A percentile compares a stretch with the other conserved stretches of the same genome.
phyloP scores from a whole-genome alignment of 2,113 vertebrate genomes.

The Symphodus melops region DNA sequence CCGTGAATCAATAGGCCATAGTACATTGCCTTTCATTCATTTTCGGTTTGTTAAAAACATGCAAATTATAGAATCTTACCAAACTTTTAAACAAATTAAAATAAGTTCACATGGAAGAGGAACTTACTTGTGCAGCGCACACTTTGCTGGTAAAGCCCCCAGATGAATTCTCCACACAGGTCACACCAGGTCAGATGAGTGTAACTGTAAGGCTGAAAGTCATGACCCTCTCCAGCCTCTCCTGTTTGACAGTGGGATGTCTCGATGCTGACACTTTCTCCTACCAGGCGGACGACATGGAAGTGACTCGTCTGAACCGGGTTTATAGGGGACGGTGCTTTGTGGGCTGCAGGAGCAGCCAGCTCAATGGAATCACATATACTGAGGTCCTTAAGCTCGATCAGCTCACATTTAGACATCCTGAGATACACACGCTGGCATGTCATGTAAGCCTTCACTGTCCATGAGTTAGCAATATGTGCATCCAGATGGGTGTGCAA shows the following conservation, averaged over 20 bases:
- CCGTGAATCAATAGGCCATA: no score
- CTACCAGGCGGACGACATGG: slow-evolving; percentile 75
- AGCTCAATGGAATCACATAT: slow-evolving; percentile 81
- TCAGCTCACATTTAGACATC: slow-evolving; percentile 85
- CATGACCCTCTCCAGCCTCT: slow-evolving; percentile 83
- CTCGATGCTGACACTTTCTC: slow-evolving; percentile 75
- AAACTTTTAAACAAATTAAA: slow-evolving; percentile 4
- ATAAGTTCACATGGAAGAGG: not conserved
- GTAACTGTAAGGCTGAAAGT: slow-evolving; percentile 88
- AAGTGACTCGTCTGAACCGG: slow-evolving; percentile 62
- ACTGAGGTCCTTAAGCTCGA: slow-evolving; percentile 85
- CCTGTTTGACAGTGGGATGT: slow-evolving; percentile 55
- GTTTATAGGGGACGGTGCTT: slow-evolving; percentile 33
- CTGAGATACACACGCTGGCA: slow-evolving; percentile 48
- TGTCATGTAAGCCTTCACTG: slow-evolving; percentile 38
- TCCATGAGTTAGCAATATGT: slow-evolving; percentile 20
- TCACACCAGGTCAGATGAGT: slow-evolving; percentile 94
- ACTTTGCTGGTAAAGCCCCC: slow-evolving; percentile 93
- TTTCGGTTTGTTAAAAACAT: no score
- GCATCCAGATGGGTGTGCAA: slow-evolving; percentile 2
- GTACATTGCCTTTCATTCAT: no score
- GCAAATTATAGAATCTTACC: not conserved
- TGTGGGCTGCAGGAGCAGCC: slow-evolving; percentile 53
- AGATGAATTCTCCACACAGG: slow-evolving; percentile 96
- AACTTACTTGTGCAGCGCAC: slow-evolving; percentile 93